Evolutionary conservation across 2,797 vertebrate genomes (phyloP), one percentile per base, ranked within the genome.

Genomic region (Hyperoplus lanceolatus): DNA sequence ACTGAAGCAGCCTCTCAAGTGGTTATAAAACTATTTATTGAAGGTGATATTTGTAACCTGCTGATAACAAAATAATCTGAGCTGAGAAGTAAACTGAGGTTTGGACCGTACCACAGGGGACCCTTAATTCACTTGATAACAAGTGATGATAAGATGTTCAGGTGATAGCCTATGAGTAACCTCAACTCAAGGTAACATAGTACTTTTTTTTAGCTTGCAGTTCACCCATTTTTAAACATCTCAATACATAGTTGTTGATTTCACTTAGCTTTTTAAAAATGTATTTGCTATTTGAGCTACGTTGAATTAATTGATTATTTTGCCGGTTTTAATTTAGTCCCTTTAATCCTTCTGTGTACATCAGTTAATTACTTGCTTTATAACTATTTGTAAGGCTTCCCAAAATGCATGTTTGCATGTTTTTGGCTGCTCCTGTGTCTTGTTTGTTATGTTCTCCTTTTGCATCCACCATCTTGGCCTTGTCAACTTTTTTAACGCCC

Each of bases 1-100:
- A 48, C 67, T 12, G 4, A 5, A 5, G 39, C 50, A 58, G 43
- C 66, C 63, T 67, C 36, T 61, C 63, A 50, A 46, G 60, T 77
- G 75, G 48, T 79, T 68, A 38, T 43, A 12, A 64, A 67, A 43
- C 38, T 38, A 4, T 29, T 13, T 2, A 16, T 4, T 54, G 0
- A 21, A 29, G 3, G 16, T 21, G 12, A 15, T 46, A 0, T 21
- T 39, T 55, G 18, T 53, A 14, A 21, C 42, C 5, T 14, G 14
- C 45, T 74, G n/a, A n/a, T 66, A 16, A 43, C 39, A 13, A 4
- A 71, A 16, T 42, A 3, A 39, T 63, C 15, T 45, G 12, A 53
- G 3, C 6, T 46, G 39, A 39, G 41, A 43, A n/a, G 18, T 73
- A 2, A 12, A 57, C 12, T 10, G 64, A 54, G 0, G 4, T 54